phyloP scores from a whole-genome alignment of 2,888 invertebrate species.

The Lasioglossum leucozonium region DNA sequence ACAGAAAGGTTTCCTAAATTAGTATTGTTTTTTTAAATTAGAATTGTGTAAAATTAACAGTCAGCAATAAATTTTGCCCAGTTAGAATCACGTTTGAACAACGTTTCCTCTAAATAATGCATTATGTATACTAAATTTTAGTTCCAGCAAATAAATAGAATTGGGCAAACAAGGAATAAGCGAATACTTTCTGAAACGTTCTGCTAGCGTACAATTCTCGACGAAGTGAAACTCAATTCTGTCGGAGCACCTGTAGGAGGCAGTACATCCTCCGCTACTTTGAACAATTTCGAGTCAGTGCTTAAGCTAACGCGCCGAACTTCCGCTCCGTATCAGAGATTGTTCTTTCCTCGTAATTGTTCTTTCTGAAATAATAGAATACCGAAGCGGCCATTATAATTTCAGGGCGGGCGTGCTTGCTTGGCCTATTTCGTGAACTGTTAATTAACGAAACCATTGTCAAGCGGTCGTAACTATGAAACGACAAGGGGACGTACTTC shows the following conservation, averaged over 20 bases:
- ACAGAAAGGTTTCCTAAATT: no score
- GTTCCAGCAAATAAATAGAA: not conserved
- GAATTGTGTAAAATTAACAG: not conserved
- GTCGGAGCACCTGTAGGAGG: not conserved
- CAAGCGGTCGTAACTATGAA: constrained; percentile 47
- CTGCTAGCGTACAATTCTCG: not conserved
- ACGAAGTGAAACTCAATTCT: not conserved
- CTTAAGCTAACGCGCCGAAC: not conserved
- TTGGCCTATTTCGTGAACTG: constrained; percentile 66
- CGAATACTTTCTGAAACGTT: not conserved
- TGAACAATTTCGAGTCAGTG: constrained; percentile 16
- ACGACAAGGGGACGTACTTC: constrained; percentile 38
- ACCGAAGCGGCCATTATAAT: constrained; percentile 22
- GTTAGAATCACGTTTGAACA: not conserved
- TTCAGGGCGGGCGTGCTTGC: constrained; percentile 19
- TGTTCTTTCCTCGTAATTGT: constrained; percentile 22
- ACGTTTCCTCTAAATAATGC: not conserved
- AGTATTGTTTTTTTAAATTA: no score
- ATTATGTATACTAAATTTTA: not conserved
- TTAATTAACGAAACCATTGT: constrained; percentile 69
- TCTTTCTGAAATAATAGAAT: constrained; percentile 35
- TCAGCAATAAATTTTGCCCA: not conserved
- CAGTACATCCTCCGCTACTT: not conserved
- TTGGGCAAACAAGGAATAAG: not conserved
- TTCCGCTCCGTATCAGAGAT: not conserved